Conservation (phyloP, 2,113 vertebrate species). For the Erythrolamprus reginae region DNA sequence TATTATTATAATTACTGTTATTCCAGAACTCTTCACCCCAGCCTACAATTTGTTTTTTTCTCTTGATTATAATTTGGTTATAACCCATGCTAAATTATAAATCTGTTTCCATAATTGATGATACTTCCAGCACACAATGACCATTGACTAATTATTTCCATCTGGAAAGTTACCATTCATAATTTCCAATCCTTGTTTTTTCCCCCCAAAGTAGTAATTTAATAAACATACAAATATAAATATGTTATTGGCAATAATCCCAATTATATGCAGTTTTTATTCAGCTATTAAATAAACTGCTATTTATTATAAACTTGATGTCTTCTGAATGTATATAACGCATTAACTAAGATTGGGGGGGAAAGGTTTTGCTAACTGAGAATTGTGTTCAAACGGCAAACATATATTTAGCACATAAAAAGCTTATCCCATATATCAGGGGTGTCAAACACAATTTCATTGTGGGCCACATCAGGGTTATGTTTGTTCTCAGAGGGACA, state of each 20-base stretch:
- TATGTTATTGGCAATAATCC: neutral
- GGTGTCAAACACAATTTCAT: no score
- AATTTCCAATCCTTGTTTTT: slow-evolving; percentile 3
- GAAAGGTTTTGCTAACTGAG: neutral
- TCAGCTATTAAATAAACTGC: slow-evolving; percentile 1
- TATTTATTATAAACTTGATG: neutral
- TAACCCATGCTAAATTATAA: slow-evolving; percentile 3
- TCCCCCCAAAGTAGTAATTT: neutral
- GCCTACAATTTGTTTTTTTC: neutral
- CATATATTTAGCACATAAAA: neutral
- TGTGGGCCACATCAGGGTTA: no score
- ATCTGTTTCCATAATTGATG: slow-evolving; percentile 20
- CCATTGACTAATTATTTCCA: slow-evolving; percentile 21
- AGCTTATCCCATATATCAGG: neutral
- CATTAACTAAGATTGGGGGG: neutral
- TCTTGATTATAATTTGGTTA: slow-evolving; percentile 4
- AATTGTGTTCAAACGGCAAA: neutral
- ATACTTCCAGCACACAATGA: slow-evolving; percentile 5
- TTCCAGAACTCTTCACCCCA: neutral
- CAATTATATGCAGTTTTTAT: neutral
- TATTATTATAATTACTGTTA: neutral
- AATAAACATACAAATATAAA: slow-evolving; percentile 4
- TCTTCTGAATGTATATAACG: neutral
- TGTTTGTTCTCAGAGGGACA: no score
- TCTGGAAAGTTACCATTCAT: slow-evolving; percentile 4